Base-by-base conservation (phyloP, 2,113 vertebrate species). In the Rhombomys opimus region DNA sequence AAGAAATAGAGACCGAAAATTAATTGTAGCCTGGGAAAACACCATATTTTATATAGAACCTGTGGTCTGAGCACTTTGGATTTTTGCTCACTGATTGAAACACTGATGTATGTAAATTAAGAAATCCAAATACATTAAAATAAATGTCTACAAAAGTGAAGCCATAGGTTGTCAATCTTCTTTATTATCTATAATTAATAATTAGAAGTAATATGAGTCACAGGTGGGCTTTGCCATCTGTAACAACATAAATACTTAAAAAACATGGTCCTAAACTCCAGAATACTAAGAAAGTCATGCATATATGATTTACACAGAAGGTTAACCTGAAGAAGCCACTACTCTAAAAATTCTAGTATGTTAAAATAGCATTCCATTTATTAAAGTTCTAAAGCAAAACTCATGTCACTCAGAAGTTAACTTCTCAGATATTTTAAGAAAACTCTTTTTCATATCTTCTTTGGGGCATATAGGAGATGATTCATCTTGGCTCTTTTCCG, bases 361-460 rank as follows among this genome's bases (percentile, higher is more conserved):
- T 0, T 7, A 30, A 38, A 15, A 10, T 82, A 30, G 78, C 38
- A 63, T 50, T 89, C 18, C 4, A 0, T 81, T 94, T 75, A 13
- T 15, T 46, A 35, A 93, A 78, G 2, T 68, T 96, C 41, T 85
- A 81, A 76, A 90, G 20, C 3, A 32, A 73, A 96, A 88, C 18
- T 3, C 13, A 35, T 35, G 2, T 41, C 32, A 38, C 11, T 50
- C 18, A 38, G 11, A 92, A 90, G 1, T 80, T 46, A 85, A 38
- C 18, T 78, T 80, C 35, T 68, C 87, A 75, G 1, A 12, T 68
- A 61, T 92, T 96, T 95, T 75, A 20, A 84, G n/a, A 81, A 70
- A 87, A 87, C 18, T 17, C 27, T 63, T 68, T 25, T 85, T 96
- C 63, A 2, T 22, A 7, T 63, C 27, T 67, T 77, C 50, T 72